A percentile compares a stretch with the other conserved stretches of the same genome.
Evolutionary conservation across 2,113 vertebrate genomes (phyloP).

Genomic region (Caranx melampygus): DNA sequence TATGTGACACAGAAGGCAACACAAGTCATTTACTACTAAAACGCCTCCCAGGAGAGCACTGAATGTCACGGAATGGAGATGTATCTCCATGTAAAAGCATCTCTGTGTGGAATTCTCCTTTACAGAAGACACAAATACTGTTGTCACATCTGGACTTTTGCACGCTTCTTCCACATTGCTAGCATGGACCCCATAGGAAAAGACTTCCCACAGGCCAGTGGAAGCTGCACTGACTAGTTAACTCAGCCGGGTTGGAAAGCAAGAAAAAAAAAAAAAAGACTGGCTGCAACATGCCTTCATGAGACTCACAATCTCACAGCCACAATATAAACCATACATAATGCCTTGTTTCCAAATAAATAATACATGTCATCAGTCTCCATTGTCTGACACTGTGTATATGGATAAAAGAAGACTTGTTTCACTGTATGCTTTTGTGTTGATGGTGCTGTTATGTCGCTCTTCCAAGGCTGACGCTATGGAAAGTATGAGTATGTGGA

Average conservation of each 20-base stretch:
- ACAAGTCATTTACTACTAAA: background rate
- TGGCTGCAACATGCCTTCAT: background rate
- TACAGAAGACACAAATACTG: slow-evolving; percentile 26
- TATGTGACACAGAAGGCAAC: background rate
- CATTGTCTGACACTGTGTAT: slow-evolving; percentile 13
- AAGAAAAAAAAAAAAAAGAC: slow-evolving; percentile 5
- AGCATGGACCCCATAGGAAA: slow-evolving; percentile 13
- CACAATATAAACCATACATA: background rate
- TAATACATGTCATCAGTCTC: background rate
- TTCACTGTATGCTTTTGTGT: background rate
- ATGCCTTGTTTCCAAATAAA: background rate
- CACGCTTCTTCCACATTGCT: slow-evolving; percentile 1
- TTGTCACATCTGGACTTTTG: slow-evolving; percentile 46
- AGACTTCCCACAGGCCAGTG: slow-evolving; percentile 2
- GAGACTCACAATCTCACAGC: slow-evolving; percentile 1
- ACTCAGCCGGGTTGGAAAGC: background rate
- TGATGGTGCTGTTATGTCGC: slow-evolving; percentile 8
- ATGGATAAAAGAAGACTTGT: background rate
- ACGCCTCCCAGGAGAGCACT: background rate
- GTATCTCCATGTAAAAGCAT: background rate
- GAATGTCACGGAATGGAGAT: background rate
- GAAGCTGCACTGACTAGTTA: slow-evolving; percentile 21
- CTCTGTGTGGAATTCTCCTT: background rate
- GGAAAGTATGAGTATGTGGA: background rate
- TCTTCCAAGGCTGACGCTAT: background rate